Conservation (phyloP, 1,140 invertebrate genomes). For the Drosophila equinoxialis region DNA sequence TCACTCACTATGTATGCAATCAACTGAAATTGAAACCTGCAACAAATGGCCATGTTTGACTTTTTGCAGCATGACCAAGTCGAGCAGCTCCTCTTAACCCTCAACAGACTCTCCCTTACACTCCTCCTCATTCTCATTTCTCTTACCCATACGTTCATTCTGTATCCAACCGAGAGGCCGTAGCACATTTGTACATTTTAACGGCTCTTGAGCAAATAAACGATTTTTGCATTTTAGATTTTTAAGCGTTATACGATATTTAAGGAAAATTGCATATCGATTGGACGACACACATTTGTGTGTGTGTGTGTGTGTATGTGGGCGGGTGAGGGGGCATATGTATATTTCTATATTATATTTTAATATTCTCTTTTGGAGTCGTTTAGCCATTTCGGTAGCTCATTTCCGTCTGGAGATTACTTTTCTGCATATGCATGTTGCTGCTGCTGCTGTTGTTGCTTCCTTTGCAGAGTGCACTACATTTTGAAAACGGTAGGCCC, state of each 20-base stretch:
- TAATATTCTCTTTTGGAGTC: constrained; percentile 35
- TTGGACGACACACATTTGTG: constrained; percentile 5
- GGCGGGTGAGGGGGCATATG: not conserved
- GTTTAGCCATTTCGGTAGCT: constrained; percentile 44
- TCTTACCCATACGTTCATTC: not conserved
- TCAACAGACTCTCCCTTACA: constrained; percentile 1
- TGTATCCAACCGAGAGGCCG: constrained; percentile 22
- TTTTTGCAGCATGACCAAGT: constrained; percentile 63
- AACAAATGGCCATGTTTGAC: constrained; percentile 75
- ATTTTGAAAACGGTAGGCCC: not conserved
- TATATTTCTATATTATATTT: constrained; percentile 35
- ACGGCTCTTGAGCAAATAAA: constrained; percentile 77
- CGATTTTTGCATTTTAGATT: constrained; percentile 78
- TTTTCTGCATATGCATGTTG: constrained; percentile 35
- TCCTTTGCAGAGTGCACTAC: constrained; percentile 2
- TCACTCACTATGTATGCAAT: constrained; percentile 59
- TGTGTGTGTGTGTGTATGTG: not conserved
- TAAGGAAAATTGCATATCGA: constrained; percentile 40
- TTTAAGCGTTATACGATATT: constrained; percentile 46
- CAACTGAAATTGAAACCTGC: constrained; percentile 78
- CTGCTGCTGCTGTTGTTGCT: not conserved
- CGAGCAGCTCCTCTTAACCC: constrained; percentile 15
- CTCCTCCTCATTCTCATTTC: not conserved
- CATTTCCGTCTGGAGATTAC: constrained; percentile 56
- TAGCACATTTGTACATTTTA: constrained; percentile 65